Evolutionary conservation across 2,797 vertebrate genomes (phyloP).

Genomic region (Clamator glandarius): DNA sequence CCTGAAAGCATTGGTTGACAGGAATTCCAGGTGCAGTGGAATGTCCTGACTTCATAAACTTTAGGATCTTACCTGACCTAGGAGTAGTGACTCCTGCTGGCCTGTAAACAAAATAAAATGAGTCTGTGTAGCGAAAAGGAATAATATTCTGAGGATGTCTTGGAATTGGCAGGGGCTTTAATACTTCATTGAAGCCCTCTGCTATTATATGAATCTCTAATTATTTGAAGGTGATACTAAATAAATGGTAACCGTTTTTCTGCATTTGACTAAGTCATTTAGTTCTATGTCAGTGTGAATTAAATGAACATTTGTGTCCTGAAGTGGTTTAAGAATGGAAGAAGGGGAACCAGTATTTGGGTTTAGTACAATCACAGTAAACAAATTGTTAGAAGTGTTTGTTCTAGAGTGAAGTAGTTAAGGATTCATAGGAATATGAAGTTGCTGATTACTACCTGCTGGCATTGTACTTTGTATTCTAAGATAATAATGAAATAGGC

Average conservation of each 20-base stretch:
- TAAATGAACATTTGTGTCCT: background rate
- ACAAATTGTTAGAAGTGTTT: background rate
- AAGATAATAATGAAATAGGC: background rate
- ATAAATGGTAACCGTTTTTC: background rate
- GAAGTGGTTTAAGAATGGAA: background rate
- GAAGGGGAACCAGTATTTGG: background rate
- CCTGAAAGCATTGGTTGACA: accelerated
- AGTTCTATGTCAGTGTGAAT: background rate
- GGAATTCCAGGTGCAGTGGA: background rate
- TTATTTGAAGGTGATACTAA: background rate
- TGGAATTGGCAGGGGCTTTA: background rate
- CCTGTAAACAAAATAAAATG: background rate
- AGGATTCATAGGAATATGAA: background rate
- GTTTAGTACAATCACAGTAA: background rate
- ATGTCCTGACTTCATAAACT: background rate
- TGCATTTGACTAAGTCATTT: background rate
- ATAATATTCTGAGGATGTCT: background rate
- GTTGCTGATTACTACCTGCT: constrained; percentile 36
- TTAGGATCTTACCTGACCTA: background rate
- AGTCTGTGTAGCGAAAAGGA: background rate
- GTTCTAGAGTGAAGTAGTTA: background rate
- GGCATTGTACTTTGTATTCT: background rate
- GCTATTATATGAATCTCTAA: background rate
- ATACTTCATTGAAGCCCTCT: background rate
- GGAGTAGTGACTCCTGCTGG: background rate